Percentiles rank a stretch among this genome's conserved stretches.
phyloP scores from a whole-genome alignment of 2,797 vertebrate species.

The Staurois parvus region DNA sequence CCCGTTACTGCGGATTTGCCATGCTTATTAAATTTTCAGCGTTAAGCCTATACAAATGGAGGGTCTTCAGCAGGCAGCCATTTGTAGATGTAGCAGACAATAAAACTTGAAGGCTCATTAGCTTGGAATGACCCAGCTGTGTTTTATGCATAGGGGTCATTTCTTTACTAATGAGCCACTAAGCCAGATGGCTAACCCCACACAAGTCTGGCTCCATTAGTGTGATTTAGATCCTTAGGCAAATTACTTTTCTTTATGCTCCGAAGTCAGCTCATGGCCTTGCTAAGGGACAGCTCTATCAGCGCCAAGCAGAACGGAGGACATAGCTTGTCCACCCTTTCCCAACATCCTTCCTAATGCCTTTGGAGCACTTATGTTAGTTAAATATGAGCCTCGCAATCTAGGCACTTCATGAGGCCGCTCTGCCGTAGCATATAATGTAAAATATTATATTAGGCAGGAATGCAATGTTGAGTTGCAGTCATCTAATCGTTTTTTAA shows the following conservation, averaged over 20 bases:
- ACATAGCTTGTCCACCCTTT: conserved; percentile 11
- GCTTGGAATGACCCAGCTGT: conserved; percentile 70
- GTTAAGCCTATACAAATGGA: conserved; percentile 13
- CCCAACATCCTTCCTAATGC: background rate
- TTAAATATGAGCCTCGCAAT: conserved; percentile 22
- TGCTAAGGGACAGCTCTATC: conserved; percentile 36
- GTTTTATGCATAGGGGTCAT: conserved; percentile 68
- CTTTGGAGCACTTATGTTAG: conserved; percentile 17
- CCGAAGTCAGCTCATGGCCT: conserved; percentile 33
- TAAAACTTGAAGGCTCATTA: conserved; percentile 69
- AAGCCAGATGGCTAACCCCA: conserved; percentile 69
- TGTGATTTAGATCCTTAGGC: conserved; percentile 68
- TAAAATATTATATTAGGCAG: conserved; percentile 20
- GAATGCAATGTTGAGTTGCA: background rate
- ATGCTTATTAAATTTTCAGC: conserved; percentile 12
- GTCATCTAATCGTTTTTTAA: conserved; percentile 25
- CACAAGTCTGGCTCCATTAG: conserved; percentile 62
- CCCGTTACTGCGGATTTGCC: background rate
- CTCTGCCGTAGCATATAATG: background rate
- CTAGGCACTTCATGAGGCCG: background rate
- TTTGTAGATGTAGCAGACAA: conserved; percentile 65
- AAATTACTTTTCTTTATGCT: conserved; percentile 60
- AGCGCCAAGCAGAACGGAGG: background rate
- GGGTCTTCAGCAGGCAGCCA: conserved; percentile 27
- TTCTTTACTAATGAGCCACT: conserved; percentile 72